Evolutionary conservation across 2,888 invertebrate genomes (phyloP).

Genomic region (Hipparchia semele): DNA sequence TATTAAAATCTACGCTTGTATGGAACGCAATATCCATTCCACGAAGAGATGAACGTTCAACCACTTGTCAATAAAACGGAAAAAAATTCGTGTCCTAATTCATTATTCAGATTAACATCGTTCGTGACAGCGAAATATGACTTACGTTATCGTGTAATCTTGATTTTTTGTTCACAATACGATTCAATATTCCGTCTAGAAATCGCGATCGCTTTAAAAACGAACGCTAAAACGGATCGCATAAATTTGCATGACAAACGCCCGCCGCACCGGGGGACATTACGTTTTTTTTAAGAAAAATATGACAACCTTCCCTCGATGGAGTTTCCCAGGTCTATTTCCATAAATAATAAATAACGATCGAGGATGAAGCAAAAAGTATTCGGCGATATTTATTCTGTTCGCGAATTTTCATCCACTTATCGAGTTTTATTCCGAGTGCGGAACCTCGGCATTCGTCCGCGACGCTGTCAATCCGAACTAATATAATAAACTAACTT

Average conservation of each 20-base stretch:
- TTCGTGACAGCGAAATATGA: slow-evolving; percentile 66
- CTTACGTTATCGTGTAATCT: slow-evolving; percentile 59
- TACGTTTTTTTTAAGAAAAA: slow-evolving; percentile 79
- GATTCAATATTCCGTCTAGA: slow-evolving; percentile 75
- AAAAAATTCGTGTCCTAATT: slow-evolving; percentile 46
- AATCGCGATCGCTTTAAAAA: slow-evolving; percentile 76
- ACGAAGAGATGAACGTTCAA: not conserved
- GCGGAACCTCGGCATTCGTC: slow-evolving; percentile 29
- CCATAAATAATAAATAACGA: slow-evolving; percentile 82
- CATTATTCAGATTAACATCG: slow-evolving; percentile 53
- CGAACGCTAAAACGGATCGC: slow-evolving; percentile 75
- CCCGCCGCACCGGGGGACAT: slow-evolving; percentile 66
- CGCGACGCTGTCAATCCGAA: slow-evolving; percentile 26
- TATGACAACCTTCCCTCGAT: slow-evolving; percentile 76
- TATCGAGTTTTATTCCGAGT: slow-evolving; percentile 61
- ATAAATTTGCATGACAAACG: slow-evolving; percentile 81
- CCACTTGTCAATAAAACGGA: slow-evolving; percentile 18
- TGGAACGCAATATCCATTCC: too few species aligned
- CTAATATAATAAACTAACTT: not conserved
- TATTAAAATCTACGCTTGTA: too few species aligned
- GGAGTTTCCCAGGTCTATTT: slow-evolving; percentile 77
- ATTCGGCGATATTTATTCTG: slow-evolving; percentile 75
- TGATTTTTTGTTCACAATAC: slow-evolving; percentile 60
- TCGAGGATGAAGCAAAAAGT: slow-evolving; percentile 73
- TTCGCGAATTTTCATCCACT: slow-evolving; percentile 75